Percentiles rank a stretch among this genome's conserved stretches.
Conservation (phyloP, 2,888 invertebrate species). For the Drosophila infuscata region DNA sequence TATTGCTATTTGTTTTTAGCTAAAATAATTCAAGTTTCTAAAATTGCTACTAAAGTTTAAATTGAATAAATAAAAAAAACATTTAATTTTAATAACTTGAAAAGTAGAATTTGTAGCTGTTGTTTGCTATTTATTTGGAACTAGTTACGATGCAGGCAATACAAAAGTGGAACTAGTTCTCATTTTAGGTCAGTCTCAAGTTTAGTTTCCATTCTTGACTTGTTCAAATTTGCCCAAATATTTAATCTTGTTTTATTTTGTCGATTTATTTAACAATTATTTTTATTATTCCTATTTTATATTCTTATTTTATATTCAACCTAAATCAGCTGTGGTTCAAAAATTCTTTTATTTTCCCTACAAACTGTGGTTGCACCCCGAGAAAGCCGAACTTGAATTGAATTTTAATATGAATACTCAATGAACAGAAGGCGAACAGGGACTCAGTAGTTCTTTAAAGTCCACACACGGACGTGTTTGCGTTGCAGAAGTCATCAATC, state of each 20-base stretch:
- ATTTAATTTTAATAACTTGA: neutral
- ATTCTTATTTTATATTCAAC: neutral
- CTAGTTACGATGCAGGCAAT: neutral
- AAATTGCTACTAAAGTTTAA: neutral
- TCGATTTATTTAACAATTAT: neutral
- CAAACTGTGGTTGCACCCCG: constrained; percentile 6
- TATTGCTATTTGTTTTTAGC: neutral
- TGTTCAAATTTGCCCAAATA: too few relatives aligned
- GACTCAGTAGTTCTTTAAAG: constrained; percentile 17
- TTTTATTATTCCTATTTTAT: neutral
- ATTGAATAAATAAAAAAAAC: neutral
- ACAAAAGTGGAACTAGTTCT: neutral
- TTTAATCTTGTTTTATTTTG: neutral
- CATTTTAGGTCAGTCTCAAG: neutral
- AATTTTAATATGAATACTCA: constrained; percentile 28
- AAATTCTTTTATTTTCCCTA: neutral
- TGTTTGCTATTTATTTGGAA: neutral
- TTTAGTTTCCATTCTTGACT: neutral
- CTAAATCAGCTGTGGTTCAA: neutral
- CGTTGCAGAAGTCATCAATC: constrained; percentile 49
- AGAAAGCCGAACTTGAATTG: constrained; percentile 18
- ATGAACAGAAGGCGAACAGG: constrained; percentile 17
- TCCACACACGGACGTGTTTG: constrained; percentile 19
- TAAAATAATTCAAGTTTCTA: neutral
- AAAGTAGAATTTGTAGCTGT: neutral